Evolutionary conservation across 2,888 invertebrate genomes (phyloP).

Genomic region (Ophraella communa): DNA sequence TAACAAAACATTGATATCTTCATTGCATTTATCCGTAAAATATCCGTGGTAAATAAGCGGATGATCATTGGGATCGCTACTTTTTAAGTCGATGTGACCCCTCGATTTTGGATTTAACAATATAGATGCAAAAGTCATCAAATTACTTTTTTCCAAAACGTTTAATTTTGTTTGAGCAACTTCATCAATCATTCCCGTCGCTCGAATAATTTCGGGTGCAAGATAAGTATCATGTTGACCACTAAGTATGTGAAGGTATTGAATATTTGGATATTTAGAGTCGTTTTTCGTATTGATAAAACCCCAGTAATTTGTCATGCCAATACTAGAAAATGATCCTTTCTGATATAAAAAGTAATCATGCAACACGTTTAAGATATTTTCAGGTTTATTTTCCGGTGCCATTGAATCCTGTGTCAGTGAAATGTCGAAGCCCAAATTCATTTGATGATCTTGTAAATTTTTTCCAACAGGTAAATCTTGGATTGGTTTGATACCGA

Average conservation of each 20-base stretch:
- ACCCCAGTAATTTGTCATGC: slow-evolving; percentile 58
- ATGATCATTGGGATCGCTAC: slow-evolving; percentile 64
- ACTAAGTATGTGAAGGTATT: slow-evolving; percentile 48
- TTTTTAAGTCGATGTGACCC: slow-evolving; percentile 64
- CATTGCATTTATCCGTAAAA: slow-evolving; percentile 63
- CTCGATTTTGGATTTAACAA: slow-evolving; percentile 61
- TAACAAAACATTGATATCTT: slow-evolving; percentile 62
- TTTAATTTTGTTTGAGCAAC: slow-evolving; percentile 29
- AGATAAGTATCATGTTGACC: slow-evolving; percentile 49
- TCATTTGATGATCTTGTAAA: slow-evolving; percentile 63
- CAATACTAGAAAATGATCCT: slow-evolving; percentile 62
- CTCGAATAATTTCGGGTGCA: slow-evolving; percentile 26
- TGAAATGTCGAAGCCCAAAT: slow-evolving; percentile 7
- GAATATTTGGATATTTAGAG: slow-evolving; percentile 62
- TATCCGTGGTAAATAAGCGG: slow-evolving; percentile 71
- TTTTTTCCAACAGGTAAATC: slow-evolving; percentile 65
- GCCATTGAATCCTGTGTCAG: not conserved
- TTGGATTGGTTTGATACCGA: slow-evolving; percentile 58
- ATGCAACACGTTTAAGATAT: slow-evolving; percentile 50
- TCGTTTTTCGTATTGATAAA: slow-evolving; percentile 62
- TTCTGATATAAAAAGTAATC: slow-evolving; percentile 62
- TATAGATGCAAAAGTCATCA: slow-evolving; percentile 31
- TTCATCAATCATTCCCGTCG: slow-evolving; percentile 51
- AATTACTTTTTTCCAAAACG: slow-evolving; percentile 29
- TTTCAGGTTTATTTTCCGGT: not conserved